phyloP scores from a whole-genome alignment of 1,140 invertebrate species.

The Agraylea sexmaculata region DNA sequence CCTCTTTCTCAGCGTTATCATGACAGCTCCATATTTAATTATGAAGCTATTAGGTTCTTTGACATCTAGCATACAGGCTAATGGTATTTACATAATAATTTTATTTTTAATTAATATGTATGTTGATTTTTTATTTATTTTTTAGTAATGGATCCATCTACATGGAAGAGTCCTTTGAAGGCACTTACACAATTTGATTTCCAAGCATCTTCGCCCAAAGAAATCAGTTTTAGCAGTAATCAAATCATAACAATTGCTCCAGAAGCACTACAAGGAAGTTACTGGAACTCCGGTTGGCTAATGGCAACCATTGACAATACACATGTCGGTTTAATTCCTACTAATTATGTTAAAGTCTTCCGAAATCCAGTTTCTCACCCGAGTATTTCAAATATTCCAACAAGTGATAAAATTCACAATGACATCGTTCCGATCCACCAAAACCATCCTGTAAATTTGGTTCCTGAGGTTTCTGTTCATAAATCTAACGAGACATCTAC shows the following conservation, averaged over 20 bases:
- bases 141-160: constrained; percentile 45
- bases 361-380: constrained; percentile 20
- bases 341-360: constrained; percentile 60
- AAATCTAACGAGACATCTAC: too few relatives aligned
- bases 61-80: constrained; percentile 40
- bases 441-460: too few relatives aligned
- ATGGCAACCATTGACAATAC: constrained; percentile 57
- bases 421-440: too few relatives aligned
- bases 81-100: constrained; percentile 27
- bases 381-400: too few relatives aligned
- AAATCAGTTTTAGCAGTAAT: constrained; percentile 65
- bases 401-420: too few relatives aligned
- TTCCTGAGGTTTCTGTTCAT: too few relatives aligned
- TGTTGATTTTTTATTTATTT: constrained; percentile 27
- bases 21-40: constrained; percentile 85
- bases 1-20: constrained; percentile 75
- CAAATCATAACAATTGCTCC: constrained; percentile 74
- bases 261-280: constrained; percentile 62
- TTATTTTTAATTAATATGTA: constrained; percentile 20
- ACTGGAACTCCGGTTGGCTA: constrained; percentile 58
- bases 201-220: constrained; percentile 52
- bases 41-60: constrained; percentile 66
- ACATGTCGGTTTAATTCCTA: constrained; percentile 63
- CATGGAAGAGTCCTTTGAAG: constrained; percentile 60
- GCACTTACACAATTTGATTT: constrained; percentile 72